Conservation (phyloP, 2,797 vertebrate species). For the Coregonus ussuriensis region DNA sequence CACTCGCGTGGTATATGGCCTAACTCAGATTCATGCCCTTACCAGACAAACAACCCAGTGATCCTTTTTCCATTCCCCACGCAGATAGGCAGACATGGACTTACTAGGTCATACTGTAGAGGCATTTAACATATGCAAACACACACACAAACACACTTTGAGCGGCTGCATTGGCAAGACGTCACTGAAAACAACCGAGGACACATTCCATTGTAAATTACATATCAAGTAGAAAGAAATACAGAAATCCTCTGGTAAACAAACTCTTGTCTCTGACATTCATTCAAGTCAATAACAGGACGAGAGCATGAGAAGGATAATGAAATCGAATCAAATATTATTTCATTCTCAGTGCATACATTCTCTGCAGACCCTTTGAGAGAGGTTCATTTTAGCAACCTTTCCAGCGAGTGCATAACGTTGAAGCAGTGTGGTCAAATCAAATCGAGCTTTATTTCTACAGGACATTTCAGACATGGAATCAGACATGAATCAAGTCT, state of each 20-base stretch:
- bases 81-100: conserved; percentile 1
- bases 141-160: not conserved
- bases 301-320: not conserved
- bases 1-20: not conserved
- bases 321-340: not conserved
- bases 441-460: too few species aligned
- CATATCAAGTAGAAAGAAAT: conserved; percentile 8
- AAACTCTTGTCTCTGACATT: conserved; percentile 35
- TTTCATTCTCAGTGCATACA: not conserved
- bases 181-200: conserved; percentile 13
- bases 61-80: not conserved
- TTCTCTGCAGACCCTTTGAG: not conserved
- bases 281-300: conserved; percentile 16
- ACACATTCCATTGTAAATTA: conserved; percentile 23
- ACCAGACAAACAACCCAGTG: not conserved
- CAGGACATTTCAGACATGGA: too few species aligned
- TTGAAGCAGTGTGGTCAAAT: conserved; percentile 22
- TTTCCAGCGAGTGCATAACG: not conserved
- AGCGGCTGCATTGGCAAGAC: conserved; percentile 21
- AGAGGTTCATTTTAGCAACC: not conserved
- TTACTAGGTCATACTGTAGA: not conserved
- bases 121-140: not conserved
- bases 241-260: conserved; percentile 29
- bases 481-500: too few species aligned
- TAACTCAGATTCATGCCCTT: conserved; percentile 6